These are phyloP conservation scores for Ochlodes sylvanus DNA, from an alignment of 2,888 invertebrate species.

Conservation along the genomic window DNA sequence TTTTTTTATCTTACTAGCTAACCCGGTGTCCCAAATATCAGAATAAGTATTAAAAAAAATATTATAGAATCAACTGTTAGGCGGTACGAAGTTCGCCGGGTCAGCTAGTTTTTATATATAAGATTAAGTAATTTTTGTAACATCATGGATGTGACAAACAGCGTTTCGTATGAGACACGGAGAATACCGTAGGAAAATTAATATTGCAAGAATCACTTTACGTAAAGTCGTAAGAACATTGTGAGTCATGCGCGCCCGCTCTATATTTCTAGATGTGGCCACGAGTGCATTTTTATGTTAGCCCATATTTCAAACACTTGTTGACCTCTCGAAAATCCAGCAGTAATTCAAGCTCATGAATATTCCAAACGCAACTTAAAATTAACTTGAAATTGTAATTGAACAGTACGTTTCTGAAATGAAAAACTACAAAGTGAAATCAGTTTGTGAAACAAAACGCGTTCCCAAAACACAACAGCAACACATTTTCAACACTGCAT, in stretches of 20 bases:
- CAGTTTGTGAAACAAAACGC: not conserved
- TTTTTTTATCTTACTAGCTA: too few relatives aligned
- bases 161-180: too few relatives aligned
- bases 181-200: conserved; percentile 8
- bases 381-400: not conserved
- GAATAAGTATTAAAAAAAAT: too few relatives aligned
- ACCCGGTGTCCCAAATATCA: too few relatives aligned
- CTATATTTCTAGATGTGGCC: not conserved
- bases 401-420: not conserved
- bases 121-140: too few relatives aligned
- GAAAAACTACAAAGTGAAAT: conserved; percentile 7
- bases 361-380: not conserved
- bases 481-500: conserved; percentile 5
- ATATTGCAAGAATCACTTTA: not conserved
- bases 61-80: too few relatives aligned
- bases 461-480: not conserved
- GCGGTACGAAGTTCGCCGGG: too few relatives aligned
- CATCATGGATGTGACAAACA: too few relatives aligned
- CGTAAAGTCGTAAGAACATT: not conserved
- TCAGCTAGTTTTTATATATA: too few relatives aligned
- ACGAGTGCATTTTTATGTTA: conserved; percentile 3
- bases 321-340: not conserved
- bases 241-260: not conserved
- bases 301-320: conserved; percentile 3
- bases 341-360: not conserved